Evolutionary conservation across 2,888 invertebrate species (phyloP).

Genomic region (Sarcophaga subvicina): DNA sequence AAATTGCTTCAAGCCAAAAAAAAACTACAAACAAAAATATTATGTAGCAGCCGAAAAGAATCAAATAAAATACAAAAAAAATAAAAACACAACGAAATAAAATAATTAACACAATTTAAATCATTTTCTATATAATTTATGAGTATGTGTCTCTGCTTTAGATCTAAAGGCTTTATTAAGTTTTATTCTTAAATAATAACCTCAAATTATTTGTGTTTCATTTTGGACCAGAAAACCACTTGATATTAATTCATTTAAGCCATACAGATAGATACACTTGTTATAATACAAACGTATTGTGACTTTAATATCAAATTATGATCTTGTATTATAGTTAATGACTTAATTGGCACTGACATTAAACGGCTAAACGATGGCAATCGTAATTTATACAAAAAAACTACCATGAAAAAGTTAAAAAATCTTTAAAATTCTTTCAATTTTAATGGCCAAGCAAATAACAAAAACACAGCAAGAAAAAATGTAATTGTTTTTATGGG

Average conservation of each 20-base stretch:
- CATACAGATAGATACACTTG: not conserved
- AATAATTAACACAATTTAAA: conserved; percentile 44
- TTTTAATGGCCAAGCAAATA: no score
- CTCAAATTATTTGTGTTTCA: no score
- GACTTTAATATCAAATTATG: not conserved
- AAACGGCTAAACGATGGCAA: not conserved
- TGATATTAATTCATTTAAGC: no score
- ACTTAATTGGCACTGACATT: conserved; percentile 17
- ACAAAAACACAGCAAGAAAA: no score
- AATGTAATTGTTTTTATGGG: no score
- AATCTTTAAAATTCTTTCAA: no score
- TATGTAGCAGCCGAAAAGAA: not conserved
- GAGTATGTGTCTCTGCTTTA: not conserved
- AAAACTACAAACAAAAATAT: not conserved
- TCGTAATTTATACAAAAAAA: no score
- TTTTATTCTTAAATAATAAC: no score
- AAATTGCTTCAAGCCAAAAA: conserved; percentile 32
- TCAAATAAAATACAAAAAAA: not conserved
- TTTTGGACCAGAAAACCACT: no score
- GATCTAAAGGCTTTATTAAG: no score
- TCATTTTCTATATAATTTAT: not conserved
- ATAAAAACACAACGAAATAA: conserved; percentile 24
- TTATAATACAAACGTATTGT: not conserved
- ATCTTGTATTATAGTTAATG: conserved; percentile 1
- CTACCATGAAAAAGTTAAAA: no score